Evolutionary conservation across 1,140 invertebrate genomes (phyloP), one percentile per base, ranked within the genome.

Genomic region (Halesus radiatus): DNA sequence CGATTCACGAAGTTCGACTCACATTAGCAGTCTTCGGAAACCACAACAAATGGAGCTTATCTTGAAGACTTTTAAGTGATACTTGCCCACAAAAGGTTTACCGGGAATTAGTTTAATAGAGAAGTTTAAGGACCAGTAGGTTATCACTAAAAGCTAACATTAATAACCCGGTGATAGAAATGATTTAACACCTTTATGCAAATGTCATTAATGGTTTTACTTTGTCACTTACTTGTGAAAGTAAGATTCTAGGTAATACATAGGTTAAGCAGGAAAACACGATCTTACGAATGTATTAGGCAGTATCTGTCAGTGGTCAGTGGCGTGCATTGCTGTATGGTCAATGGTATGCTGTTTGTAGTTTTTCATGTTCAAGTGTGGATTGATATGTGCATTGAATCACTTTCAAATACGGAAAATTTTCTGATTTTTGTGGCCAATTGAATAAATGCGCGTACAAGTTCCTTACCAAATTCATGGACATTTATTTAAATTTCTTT

Each of bases 21-120:
- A 16, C 73, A 75, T 75, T 76, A 76, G 74, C 32, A 60, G 29
- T 32, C 52, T 26, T 45, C 64, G 10, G 32, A 68, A 68, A 68
- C 45, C 70, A 54, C 45, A 73, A 23, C 64, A 32, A 68, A 20
- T 22, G 16, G 23, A 23, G 22, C 72, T 74, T 74, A 74, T 74
- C 72, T 26, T 64, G n/a, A n/a, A 8, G 26, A 45, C 68, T 18
- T 18, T 53, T 56, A 58, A 56, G 23, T 29, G 50, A 54, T 13
- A 13, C 26, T 74, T 56, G 26, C 22, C 23, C 22, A 58, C 54
- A 29, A 74, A 45, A 54, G 22, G 26, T 74, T 74, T 56, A 72
- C 68, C 13, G 3, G 52, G 68, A 72, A 72, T 72, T 72, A 13
- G 13, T 29, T 56, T 56, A 45, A 13, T 1, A 56, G 54, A 54